phyloP scores from a whole-genome alignment of 2,797 vertebrate genomes.

The Rousettus madagascariensis region DNA sequence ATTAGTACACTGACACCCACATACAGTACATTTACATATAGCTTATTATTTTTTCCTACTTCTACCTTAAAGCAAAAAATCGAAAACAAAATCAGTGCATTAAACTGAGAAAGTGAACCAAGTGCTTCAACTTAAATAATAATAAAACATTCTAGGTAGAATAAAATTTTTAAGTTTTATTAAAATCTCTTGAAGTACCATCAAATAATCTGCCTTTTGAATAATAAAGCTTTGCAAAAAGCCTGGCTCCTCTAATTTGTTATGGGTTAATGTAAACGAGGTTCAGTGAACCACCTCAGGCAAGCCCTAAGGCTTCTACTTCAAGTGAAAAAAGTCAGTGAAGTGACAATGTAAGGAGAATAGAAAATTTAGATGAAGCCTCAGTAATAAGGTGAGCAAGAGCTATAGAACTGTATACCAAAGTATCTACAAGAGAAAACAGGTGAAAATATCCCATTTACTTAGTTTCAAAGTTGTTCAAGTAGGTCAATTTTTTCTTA shows the following conservation, averaged over 20 bases:
- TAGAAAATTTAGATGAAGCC: background rate
- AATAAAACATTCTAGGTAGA: background rate
- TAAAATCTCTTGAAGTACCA: background rate
- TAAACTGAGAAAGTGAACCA: background rate
- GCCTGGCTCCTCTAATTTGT: background rate
- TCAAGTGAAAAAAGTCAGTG: background rate
- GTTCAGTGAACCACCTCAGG: background rate
- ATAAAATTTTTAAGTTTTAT: background rate
- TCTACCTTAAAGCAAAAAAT: background rate
- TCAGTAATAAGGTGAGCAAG: background rate
- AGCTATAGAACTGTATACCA: background rate
- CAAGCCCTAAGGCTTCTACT: background rate
- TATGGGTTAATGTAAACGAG: background rate
- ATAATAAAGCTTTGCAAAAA: background rate
- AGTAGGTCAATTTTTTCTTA: background rate
- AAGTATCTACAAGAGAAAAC: background rate
- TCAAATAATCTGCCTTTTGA: background rate
- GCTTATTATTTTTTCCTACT: background rate
- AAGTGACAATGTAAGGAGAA: background rate
- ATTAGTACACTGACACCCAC: background rate
- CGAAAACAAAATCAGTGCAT: background rate
- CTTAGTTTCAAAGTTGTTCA: slow-evolving; percentile 9
- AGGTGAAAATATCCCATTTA: background rate
- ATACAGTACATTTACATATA: background rate
- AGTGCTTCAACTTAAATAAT: background rate